Evolutionary conservation across 2,888 invertebrate species (phyloP).

Genomic region (Asteroscopus sphinx): DNA sequence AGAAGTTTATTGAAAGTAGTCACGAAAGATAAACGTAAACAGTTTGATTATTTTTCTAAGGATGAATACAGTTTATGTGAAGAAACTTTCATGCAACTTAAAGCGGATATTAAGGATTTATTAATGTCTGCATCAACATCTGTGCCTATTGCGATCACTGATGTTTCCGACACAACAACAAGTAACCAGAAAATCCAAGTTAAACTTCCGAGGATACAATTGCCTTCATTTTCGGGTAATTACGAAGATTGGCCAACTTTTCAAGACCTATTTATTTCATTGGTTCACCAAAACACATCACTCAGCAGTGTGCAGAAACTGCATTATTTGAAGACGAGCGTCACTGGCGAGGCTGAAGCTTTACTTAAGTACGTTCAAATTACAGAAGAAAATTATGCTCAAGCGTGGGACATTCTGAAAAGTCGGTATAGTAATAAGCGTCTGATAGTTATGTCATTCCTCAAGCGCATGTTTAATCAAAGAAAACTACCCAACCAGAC

Average conservation of each 20-base stretch:
- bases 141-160: not conserved
- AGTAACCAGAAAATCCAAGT: not conserved
- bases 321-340: slow-evolving; percentile 5
- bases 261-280: not conserved
- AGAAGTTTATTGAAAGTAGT: not conserved
- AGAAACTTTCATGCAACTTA: no score
- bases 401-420: slow-evolving; percentile 4
- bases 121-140: not conserved
- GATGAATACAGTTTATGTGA: no score
- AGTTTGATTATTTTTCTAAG: not conserved
- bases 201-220: not conserved
- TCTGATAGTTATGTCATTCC: slow-evolving; percentile 1
- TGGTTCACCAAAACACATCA: slow-evolving; percentile 1
- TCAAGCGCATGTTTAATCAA: no score
- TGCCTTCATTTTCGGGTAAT: not conserved
- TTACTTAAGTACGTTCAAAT: slow-evolving; percentile 5
- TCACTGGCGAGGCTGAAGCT: not conserved
- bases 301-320: slow-evolving; percentile 5
- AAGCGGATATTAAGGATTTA: not conserved
- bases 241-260: no score
- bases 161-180: not conserved
- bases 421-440: slow-evolving; percentile 7
- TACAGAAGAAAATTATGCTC: slow-evolving; percentile 4
- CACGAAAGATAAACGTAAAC: slow-evolving; percentile 1
- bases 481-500: no score